Conservation (phyloP, 2,888 invertebrate species). For the Aleiodes alternator region DNA sequence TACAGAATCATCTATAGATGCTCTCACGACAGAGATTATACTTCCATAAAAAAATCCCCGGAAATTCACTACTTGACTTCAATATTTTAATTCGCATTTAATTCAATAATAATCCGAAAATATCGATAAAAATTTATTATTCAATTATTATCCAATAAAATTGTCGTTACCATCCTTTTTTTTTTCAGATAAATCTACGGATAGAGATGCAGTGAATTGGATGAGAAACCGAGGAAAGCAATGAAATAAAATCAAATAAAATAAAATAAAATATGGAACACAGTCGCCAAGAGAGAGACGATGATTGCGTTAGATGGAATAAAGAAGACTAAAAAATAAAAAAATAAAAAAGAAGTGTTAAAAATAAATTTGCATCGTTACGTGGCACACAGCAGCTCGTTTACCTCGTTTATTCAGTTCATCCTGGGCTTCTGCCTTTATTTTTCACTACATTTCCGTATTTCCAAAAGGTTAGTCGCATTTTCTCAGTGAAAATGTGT, state of each 20-base stretch:
- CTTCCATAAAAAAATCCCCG: too few relatives aligned
- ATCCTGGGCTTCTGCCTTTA: not conserved
- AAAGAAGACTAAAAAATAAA: not conserved
- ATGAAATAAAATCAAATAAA: not conserved
- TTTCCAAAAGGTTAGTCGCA: slow-evolving; percentile 32
- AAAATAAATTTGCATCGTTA: slow-evolving; percentile 25
- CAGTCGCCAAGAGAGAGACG: not conserved
- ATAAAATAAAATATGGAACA: not conserved
- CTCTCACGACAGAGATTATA: too few relatives aligned
- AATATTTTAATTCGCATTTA: too few relatives aligned
- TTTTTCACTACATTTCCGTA: slow-evolving; percentile 21
- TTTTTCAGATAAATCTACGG: not conserved
- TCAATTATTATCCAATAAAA: too few relatives aligned
- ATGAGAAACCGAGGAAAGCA: not conserved
- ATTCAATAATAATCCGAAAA: too few relatives aligned
- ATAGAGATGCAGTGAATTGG: too few relatives aligned
- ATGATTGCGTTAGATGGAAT: not conserved
- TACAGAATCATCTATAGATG: too few relatives aligned
- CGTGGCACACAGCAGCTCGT: not conserved
- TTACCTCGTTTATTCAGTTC: slow-evolving; percentile 14
- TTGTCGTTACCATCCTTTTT: too few relatives aligned
- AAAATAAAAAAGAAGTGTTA: not conserved
- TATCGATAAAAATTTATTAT: too few relatives aligned
- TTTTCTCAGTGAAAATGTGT: slow-evolving; percentile 38
- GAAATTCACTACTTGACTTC: too few relatives aligned